phyloP scores from a whole-genome alignment of 2,888 invertebrate species.

The Pachymerium ferrugineum region DNA sequence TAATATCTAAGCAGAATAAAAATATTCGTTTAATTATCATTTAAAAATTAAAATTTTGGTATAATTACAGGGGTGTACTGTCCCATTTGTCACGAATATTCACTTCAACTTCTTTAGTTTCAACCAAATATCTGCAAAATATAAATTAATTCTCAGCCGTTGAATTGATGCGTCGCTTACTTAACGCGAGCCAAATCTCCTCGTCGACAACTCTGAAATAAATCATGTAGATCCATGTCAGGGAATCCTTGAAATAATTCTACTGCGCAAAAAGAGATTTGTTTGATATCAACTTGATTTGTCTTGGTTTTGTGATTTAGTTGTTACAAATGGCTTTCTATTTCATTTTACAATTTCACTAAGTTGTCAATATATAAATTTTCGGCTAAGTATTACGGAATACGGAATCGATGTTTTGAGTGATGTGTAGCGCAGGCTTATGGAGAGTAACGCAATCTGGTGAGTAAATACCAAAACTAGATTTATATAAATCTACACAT shows the following conservation, averaged over 20 bases:
- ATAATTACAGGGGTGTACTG: conserved; percentile 52
- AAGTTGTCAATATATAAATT: background rate
- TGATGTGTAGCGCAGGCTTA: too few relatives aligned
- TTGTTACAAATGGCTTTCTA: background rate
- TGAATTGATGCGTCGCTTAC: conserved; percentile 36
- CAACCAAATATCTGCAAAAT: conserved; percentile 47
- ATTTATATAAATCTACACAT: too few relatives aligned
- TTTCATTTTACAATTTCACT: too few relatives aligned
- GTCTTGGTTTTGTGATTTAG: too few relatives aligned
- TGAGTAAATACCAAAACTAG: too few relatives aligned
- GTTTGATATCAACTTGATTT: too few relatives aligned
- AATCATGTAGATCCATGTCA: conserved; percentile 34
- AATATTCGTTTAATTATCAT: background rate
- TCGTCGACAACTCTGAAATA: conserved; percentile 40
- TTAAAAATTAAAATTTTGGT: background rate
- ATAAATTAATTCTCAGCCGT: background rate
- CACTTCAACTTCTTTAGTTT: conserved; percentile 51
- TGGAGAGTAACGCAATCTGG: too few relatives aligned
- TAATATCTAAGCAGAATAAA: conserved; percentile 48
- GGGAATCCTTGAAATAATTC: background rate
- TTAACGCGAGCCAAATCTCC: conserved; percentile 40
- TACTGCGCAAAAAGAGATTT: too few relatives aligned
- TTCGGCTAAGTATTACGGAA: background rate
- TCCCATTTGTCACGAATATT: conserved; percentile 54
- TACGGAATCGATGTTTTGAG: too few relatives aligned